A percentile compares a stretch with the other conserved stretches of the same genome.
These are phyloP conservation scores for Astatotilapia flaviijosephi DNA, from an alignment of 2,113 vertebrate species.

Conservation along the genomic window DNA sequence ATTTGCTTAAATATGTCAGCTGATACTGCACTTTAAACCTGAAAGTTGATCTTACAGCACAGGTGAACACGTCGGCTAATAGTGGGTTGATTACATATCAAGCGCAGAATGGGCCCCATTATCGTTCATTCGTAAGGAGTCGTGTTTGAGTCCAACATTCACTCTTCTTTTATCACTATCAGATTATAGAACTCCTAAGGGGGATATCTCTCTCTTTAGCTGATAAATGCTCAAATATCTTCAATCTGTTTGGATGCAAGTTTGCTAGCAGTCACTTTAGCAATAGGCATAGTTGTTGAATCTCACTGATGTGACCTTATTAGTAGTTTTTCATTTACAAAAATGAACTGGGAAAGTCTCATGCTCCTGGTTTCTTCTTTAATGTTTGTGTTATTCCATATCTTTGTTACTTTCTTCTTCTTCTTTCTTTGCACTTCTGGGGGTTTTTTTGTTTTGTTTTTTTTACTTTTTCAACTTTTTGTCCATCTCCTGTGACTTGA, in stretches of 20 bases:
- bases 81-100: neutral
- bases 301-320: neutral
- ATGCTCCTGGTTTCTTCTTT: neutral
- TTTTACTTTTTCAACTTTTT: neutral
- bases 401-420: neutral
- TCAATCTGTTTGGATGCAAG: neutral
- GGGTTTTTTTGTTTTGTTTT: accelerated
- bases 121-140: neutral
- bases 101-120: neutral
- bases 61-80: neutral
- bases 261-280: neutral
- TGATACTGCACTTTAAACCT: neutral
- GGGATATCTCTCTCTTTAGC: neutral
- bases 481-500: neutral
- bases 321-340: neutral
- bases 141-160: neutral
- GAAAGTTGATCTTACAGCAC: neutral
- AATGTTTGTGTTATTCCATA: neutral
- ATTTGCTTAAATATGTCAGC: neutral
- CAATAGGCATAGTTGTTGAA: neutral
- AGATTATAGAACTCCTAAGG: neutral
- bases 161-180: neutral
- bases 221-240: neutral
- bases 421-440: accelerated
- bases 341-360: neutral